Base-by-base conservation (phyloP, 2,113 vertebrate species). In the Mesembrinibis cayennensis region DNA sequence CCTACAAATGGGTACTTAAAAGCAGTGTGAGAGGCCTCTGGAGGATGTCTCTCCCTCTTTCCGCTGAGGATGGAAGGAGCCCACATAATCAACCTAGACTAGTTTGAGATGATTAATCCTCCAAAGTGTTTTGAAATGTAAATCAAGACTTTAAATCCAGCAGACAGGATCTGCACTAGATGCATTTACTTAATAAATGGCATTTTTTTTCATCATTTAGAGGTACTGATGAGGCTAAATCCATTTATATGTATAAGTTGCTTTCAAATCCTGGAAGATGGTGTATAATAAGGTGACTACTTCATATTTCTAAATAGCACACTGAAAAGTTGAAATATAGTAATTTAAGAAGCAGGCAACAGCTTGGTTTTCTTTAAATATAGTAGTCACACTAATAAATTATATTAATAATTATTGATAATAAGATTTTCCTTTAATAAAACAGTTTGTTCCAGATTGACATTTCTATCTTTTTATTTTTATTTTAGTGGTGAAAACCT, bases 121-220 rank as follows among this genome's bases (percentile, higher is more conserved):
- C 66, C 49, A 69, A 89, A 90, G 52, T 82, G 70, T 90, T 96
- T 95, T 92, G 90, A 95, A 95, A 95, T 83, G 67, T 83, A 97
- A 96, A 97, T 86, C 79, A 90, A 94, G 91, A 86, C 61, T 71
- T 94, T 81, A 87, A 95, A 97, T 81, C 81, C 40, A 71, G 36
- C 42, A 94, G 87, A 52, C 12, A 20, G 58, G 56, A 89, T 74
- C 73, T 81, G 77, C 25, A 70, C 38, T 77, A 62, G 42, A 87
- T 74, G 78, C 49, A 63, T 71, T 89, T 94, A 81, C 50, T 94
- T 93, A 91, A 93, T 94, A 93, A 94, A 79, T 47, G 61, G 5
- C 10, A 3, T 15, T 92, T 65, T 62, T 86, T 86, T 92, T 26
- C 29, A 71, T 89, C 56, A 74, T 94, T 96, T 82, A 71, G 52